A percentile compares a stretch with the other conserved stretches of the same genome.
Conservation (phyloP, 1,140 invertebrate species). For the Drusus annulatus region DNA sequence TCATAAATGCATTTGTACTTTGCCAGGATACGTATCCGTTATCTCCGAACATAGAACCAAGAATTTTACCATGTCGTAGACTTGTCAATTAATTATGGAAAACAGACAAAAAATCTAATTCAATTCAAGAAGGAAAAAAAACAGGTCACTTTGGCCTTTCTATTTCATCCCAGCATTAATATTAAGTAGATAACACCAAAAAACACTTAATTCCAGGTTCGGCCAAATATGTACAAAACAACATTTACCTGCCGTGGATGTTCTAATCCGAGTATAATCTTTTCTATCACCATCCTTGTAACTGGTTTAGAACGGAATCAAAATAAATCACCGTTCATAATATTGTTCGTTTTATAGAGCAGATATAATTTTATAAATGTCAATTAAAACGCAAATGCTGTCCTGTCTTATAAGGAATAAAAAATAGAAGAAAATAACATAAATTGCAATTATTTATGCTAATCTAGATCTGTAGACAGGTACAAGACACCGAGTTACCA, state of each 20-base stretch:
- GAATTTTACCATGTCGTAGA: too few species aligned
- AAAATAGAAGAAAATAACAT: not conserved
- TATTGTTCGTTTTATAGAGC: constrained; percentile 19
- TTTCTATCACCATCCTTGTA: constrained; percentile 24
- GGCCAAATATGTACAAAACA: constrained; percentile 28
- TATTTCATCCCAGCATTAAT: not conserved
- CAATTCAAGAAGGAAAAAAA: too few species aligned
- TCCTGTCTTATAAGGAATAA: not conserved
- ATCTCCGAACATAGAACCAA: too few species aligned
- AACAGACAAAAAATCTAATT: too few species aligned
- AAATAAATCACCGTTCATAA: constrained; percentile 13
- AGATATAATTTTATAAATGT: constrained; percentile 18
- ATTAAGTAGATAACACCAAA: not conserved
- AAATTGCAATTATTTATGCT: constrained; percentile 19
- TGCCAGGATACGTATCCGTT: too few species aligned
- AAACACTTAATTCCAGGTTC: not conserved
- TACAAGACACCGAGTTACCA: too few species aligned
- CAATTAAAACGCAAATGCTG: constrained; percentile 28
- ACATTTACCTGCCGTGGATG: constrained; percentile 8
- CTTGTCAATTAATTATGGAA: too few species aligned
- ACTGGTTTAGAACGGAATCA: constrained; percentile 19
- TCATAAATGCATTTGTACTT: too few species aligned
- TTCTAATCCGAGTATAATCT: not conserved
- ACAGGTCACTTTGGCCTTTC: not conserved
- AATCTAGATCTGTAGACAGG: not conserved